A percentile compares a stretch with the other conserved stretches of the same genome.
Conservation (phyloP, 2,888 invertebrate species). For the Mamestra brassicae region DNA sequence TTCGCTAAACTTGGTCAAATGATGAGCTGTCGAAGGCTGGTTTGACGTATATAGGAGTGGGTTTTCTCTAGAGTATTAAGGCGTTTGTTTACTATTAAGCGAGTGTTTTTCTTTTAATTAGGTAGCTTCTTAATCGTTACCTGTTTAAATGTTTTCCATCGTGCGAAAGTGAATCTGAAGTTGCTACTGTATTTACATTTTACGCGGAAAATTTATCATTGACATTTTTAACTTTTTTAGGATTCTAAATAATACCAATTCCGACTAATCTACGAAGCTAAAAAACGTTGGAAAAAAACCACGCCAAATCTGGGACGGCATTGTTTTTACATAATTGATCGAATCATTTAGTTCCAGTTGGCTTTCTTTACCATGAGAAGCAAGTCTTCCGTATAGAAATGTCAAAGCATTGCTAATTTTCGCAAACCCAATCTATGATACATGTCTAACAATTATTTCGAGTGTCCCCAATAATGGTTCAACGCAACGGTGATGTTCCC, state of each 20-base stretch:
- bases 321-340: constrained; percentile 9
- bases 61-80: constrained; percentile 18
- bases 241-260: too few species aligned
- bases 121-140: not conserved
- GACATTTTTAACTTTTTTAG: too few species aligned
- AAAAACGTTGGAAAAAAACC: not conserved
- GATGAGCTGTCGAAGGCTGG: constrained; percentile 15
- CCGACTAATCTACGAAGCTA: too few species aligned
- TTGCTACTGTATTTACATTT: too few species aligned
- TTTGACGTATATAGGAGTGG: constrained; percentile 18
- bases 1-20: constrained; percentile 34
- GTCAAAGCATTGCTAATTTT: constrained; percentile 45
- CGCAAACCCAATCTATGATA: constrained; percentile 23
- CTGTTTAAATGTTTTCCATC: not conserved
- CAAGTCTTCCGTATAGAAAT: constrained; percentile 44
- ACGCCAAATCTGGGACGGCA: constrained; percentile 1
- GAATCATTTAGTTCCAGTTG: constrained; percentile 37
- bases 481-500: too few species aligned
- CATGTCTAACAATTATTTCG: constrained; percentile 7
- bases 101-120: not conserved
- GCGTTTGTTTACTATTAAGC: not conserved
- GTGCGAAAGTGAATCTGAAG: not conserved
- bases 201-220: too few species aligned
- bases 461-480: too few species aligned
- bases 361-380: constrained; percentile 47